Base-by-base conservation (phyloP, 2,113 vertebrate species). In the Peromyscus californicus region DNA sequence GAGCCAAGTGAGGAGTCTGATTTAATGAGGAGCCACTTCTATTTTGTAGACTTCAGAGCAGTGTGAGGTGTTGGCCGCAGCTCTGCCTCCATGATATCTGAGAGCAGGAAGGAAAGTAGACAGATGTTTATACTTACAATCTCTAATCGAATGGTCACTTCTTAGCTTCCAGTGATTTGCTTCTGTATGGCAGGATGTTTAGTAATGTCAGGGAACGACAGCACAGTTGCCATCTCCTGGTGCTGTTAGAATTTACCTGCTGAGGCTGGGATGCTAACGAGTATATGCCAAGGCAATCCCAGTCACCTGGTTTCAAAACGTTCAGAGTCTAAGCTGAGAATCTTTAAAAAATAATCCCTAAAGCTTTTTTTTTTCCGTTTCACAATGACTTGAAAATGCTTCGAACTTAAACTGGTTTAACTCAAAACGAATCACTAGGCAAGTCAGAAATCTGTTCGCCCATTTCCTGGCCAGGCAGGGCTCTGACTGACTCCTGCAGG, bases 381-480 rank as follows among this genome's bases (percentile, higher is more conserved):
- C 59, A 65, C 39, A 65, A 42, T 42, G 13, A 8, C n/a, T 63
- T 63, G n/a, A 96, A 89, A 17, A 26, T 89, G 39, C 54, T 48
- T 39, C 33, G 95, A 45, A 29, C 76, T 39, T 86, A 89, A 94
- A 48, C 9, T n/a, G 85, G 21, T 54, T 95, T 84, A 82, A 89
- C 88, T 93, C 63, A 97, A 89, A 91, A 86, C 80, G 85, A 96
- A 89, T 94, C 89, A 90, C 29, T 45, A 75, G 39, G 31, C 65
- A 94, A 42, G 39, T 45, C 79, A 96, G 59, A 63, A 39, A 94
- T 87, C 69, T 85, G 74, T 90, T 65, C 19, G 24, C 87, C 83
- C 57, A 63, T 31, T 21, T 48, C 51, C 29, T 95, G n/a, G 97
- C 63, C 92, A 39, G 85, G 92, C 42, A 59, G 45, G 17, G 72